These are phyloP conservation scores for Sus scrofa DNA, from an alignment of 2,113 vertebrate species.

Conservation along the genomic window T2T-Sscrofa CM000820.6:128703001-128703500, in stretches of 20 bases:
- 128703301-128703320: background rate
- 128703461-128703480: slow-evolving; percentile 61
- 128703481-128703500: slow-evolving; percentile 14
- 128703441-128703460: slow-evolving; percentile 42
- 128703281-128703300: background rate
- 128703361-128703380: background rate
- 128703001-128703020: background rate
- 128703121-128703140: background rate
- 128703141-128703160: background rate
- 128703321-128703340: background rate
- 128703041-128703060: background rate
- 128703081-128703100: background rate
- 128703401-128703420: slow-evolving; percentile 8
- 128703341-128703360: background rate
- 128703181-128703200: background rate
- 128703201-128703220: background rate
- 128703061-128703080: background rate
- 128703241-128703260: background rate
- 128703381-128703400: slow-evolving; percentile 22
- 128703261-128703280: background rate
- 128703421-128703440: background rate
- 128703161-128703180: background rate
- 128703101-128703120: background rate
- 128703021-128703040: background rate
- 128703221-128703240: background rate